These are phyloP conservation scores for Polymixis flavicincta DNA, from an alignment of 2,888 invertebrate genomes.

Conservation along the genomic window DNA sequence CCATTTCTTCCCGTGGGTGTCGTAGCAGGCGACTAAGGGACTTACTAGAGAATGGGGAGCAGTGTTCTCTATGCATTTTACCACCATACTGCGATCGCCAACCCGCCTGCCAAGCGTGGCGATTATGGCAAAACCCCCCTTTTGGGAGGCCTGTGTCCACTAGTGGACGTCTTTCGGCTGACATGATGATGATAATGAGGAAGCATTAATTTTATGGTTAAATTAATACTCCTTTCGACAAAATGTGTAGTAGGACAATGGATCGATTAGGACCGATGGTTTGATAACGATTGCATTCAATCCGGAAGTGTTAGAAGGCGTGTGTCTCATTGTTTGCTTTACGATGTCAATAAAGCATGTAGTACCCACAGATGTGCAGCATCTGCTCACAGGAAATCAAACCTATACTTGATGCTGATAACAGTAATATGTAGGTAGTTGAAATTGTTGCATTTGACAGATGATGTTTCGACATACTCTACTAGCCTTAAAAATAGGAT, in stretches of 20 bases:
- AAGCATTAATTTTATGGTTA: neutral
- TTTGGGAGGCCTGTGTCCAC: no score
- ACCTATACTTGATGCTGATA: constrained; percentile 27
- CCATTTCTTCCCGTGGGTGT: no score
- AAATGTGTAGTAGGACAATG: constrained; percentile 36
- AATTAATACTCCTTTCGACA: neutral
- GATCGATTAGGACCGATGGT: constrained; percentile 24
- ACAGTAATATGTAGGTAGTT: neutral
- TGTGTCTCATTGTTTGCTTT: constrained; percentile 40
- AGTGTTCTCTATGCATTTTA: no score
- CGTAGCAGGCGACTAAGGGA: no score
- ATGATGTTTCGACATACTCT: neutral
- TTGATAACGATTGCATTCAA: constrained; percentile 37
- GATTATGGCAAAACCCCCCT: no score
- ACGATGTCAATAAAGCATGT: constrained; percentile 32
- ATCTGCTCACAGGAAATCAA: constrained; percentile 48
- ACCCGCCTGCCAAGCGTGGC: no score
- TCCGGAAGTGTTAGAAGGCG: constrained; percentile 12
- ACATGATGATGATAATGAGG: no score
- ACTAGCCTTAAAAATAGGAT: neutral
- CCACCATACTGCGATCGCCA: no score
- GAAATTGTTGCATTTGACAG: neutral
- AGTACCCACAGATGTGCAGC: constrained; percentile 10
- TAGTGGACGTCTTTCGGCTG: no score
- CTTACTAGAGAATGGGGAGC: no score